These are phyloP conservation scores for Marmota flaviventris DNA, from an alignment of 2,113 vertebrate species.

Conservation along the genomic window DNA sequence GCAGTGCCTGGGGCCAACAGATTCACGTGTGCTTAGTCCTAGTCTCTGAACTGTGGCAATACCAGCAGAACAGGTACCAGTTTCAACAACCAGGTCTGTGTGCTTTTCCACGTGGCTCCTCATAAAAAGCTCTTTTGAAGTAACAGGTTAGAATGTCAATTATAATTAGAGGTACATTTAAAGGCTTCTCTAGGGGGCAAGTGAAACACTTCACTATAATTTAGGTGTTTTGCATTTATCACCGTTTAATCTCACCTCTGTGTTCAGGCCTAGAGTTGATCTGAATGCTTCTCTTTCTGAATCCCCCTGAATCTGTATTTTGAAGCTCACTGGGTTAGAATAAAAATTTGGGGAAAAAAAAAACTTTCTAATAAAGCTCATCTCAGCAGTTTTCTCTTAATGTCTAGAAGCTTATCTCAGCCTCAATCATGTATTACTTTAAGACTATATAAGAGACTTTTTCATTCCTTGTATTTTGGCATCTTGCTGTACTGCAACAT, in stretches of 20 bases:
- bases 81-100: background rate
- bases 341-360: background rate
- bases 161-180: background rate
- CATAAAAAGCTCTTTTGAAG: background rate
- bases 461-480: background rate
- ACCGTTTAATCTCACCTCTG: background rate
- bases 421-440: background rate
- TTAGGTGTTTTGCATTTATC: background rate
- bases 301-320: background rate
- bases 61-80: background rate
- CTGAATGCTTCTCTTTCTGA: background rate
- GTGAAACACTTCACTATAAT: background rate
- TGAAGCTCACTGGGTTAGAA: background rate
- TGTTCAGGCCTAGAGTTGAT: background rate
- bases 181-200: background rate
- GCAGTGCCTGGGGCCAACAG: background rate
- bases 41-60: background rate
- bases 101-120: background rate
- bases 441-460: background rate
- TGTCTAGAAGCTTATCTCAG: background rate
- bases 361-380: too few relatives aligned
- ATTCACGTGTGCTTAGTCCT: background rate
- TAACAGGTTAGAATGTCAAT: background rate
- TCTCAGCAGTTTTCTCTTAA: background rate
- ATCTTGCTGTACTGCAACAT: rapidly evolving